Percentiles rank a stretch among this genome's conserved stretches.
Conservation (phyloP, 2,797 vertebrate genomes). For the Pteropus rufus region DNA sequence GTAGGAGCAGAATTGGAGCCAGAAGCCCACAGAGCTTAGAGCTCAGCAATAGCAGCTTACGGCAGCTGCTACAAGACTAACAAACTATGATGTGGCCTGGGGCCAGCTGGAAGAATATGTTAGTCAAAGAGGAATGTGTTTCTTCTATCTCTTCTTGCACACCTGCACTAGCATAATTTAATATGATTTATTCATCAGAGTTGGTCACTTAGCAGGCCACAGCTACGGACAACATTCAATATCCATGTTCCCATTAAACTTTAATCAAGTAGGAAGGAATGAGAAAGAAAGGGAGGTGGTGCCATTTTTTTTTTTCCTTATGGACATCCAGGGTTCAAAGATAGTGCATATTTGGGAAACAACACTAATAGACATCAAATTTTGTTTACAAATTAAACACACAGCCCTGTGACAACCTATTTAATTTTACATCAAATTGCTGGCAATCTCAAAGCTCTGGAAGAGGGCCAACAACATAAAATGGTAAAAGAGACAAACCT, state of each 20-base stretch:
- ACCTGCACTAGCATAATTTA: not conserved
- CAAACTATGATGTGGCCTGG: not conserved
- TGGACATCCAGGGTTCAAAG: not conserved
- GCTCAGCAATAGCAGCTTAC: not conserved
- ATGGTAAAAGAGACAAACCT: not conserved
- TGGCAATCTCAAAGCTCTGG: not conserved
- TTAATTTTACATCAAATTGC: not conserved
- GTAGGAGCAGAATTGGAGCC: not conserved
- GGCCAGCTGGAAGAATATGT: not conserved
- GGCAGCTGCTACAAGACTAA: not conserved
- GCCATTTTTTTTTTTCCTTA: not conserved
- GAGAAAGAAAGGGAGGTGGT: not conserved
- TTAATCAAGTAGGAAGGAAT: constrained; percentile 1
- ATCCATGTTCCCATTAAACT: not conserved
- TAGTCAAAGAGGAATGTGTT: not conserved
- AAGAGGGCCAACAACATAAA: not conserved
- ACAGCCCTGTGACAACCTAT: not conserved
- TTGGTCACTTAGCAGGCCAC: not conserved
- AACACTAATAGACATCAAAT: not conserved
- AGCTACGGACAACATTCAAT: not conserved
- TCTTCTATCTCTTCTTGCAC: not conserved
- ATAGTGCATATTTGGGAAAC: not conserved
- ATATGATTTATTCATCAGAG: constrained; percentile 26
- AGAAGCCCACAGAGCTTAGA: not conserved
- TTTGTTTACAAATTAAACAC: not conserved